Evolutionary conservation across 2,888 invertebrate species (phyloP).

Genomic region (Ennomos fuscantarius): DNA sequence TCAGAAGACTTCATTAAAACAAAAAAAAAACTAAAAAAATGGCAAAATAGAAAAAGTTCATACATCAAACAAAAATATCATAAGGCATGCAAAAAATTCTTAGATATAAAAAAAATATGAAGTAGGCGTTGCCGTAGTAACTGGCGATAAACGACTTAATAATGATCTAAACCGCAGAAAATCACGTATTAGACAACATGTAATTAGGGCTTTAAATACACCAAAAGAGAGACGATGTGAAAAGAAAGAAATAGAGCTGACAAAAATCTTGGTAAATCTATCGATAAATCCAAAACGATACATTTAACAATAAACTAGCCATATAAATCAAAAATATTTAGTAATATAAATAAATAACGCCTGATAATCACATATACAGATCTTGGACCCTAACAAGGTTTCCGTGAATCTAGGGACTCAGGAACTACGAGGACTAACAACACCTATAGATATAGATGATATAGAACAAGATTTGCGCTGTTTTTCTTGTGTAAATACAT

Average conservation of each 20-base stretch:
- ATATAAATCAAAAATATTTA: no score
- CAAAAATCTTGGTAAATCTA: slow-evolving; percentile 19
- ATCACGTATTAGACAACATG: slow-evolving; percentile 75
- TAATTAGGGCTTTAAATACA: slow-evolving; percentile 70
- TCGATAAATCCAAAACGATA: slow-evolving; percentile 26
- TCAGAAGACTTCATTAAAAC: no score
- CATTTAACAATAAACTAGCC: not conserved
- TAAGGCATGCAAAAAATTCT: slow-evolving; percentile 58
- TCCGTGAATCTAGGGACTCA: no score
- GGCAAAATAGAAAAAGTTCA: slow-evolving; percentile 37
- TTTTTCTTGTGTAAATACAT: no score
- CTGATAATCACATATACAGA: no score
- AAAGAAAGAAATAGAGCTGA: slow-evolving; percentile 44
- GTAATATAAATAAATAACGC: no score
- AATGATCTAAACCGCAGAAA: slow-evolving; percentile 70
- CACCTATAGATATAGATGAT: no score
- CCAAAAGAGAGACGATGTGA: slow-evolving; percentile 48
- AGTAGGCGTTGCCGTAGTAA: slow-evolving; percentile 72
- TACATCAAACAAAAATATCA: slow-evolving; percentile 55
- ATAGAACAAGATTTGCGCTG: no score
- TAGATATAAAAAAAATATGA: slow-evolving; percentile 38
- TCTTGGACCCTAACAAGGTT: no score
- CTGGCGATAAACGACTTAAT: slow-evolving; percentile 74
- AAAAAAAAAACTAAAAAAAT: slow-evolving; percentile 32
- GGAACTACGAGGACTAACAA: no score